Base-by-base conservation (phyloP, 2,888 invertebrate species). In the Phortica magna region DNA sequence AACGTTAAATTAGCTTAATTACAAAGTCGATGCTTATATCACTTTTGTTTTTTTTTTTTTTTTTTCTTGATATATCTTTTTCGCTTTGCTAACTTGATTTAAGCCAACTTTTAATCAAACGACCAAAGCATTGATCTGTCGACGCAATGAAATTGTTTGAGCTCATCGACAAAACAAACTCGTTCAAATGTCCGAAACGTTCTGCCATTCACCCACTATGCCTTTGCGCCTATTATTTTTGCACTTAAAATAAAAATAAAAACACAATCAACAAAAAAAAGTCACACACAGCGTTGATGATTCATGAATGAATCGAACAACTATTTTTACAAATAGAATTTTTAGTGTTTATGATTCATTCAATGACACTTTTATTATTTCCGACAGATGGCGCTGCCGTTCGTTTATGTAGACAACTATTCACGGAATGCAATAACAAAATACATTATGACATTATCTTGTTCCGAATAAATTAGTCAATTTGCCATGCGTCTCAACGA, bases 1-100 rank as follows among this genome's bases (percentile, higher is more conserved):
- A 48, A 48, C 14, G 9, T 48, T 48, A 6, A 48, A 48, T 48
- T 48, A 48, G 48, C 48, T 48, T 9, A 9, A 12, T 48, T 48
- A 7, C 10, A 2, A 9, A 12, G 48, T 48, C 9, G 10, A 48
- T n/a, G n/a, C n/a, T n/a, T n/a, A n/a, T n/a, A n/a, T n/a, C n/a
- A 48, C 14, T 9, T 48, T 48, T 48, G 2, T 48, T 48, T 55
- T 68, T 61, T 48, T 65, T 57, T 75, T 78, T 78, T 78, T 78
- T 78, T 78, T 78, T 76, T 64, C 75, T 10, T 59, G 53, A 53
- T 70, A 9, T 61, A 61, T 73, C 4, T 67, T 61, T 9, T 70
- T 31, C 39, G 22, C 55, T 67, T 41, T 73, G 17, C 1, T 48
- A 2, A 1, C 10, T 14, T 48, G 48, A 48, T 48, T 48, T 48